Conservation (phyloP, 2,888 invertebrate species). For the Eugnorisma glareosa region DNA sequence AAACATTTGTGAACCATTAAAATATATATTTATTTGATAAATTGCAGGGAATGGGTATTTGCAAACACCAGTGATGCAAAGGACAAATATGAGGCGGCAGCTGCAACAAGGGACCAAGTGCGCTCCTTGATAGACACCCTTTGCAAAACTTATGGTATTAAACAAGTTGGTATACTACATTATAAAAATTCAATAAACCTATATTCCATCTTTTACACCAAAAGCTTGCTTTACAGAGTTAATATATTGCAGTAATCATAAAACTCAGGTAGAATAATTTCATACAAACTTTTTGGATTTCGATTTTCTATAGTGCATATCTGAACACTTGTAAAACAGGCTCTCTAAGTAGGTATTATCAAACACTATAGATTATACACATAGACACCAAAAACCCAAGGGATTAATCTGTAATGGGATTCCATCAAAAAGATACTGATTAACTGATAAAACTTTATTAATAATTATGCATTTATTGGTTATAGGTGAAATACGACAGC, state of each 20-base stretch:
- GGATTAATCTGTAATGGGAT: conserved; percentile 3
- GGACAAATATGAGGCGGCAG: conserved; percentile 91
- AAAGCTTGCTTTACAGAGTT: neutral
- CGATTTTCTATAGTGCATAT: neutral
- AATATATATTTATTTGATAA: conserved; percentile 12
- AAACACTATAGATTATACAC: conserved; percentile 11
- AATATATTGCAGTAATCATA: neutral
- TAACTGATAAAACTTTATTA: neutral
- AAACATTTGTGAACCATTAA: too few species aligned
- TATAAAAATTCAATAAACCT: conserved; percentile 47
- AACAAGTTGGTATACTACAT: conserved; percentile 87
- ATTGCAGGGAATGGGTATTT: conserved; percentile 93
- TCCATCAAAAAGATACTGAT: neutral
- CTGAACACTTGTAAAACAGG: neutral
- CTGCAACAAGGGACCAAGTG: conserved; percentile 94
- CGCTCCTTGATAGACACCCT: conserved; percentile 91
- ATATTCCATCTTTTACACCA: conserved; percentile 14
- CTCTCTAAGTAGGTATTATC: neutral
- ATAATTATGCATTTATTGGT: conserved; percentile 2
- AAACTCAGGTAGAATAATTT: neutral
- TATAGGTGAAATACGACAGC: conserved; percentile 93
- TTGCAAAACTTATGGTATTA: conserved; percentile 89
- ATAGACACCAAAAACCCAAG: neutral
- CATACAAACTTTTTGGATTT: neutral
- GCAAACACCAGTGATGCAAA: conserved; percentile 93